These are phyloP conservation scores for Strigamia maritima DNA, from an alignment of 2,888 invertebrate species.

Conservation along the genomic window DNA sequence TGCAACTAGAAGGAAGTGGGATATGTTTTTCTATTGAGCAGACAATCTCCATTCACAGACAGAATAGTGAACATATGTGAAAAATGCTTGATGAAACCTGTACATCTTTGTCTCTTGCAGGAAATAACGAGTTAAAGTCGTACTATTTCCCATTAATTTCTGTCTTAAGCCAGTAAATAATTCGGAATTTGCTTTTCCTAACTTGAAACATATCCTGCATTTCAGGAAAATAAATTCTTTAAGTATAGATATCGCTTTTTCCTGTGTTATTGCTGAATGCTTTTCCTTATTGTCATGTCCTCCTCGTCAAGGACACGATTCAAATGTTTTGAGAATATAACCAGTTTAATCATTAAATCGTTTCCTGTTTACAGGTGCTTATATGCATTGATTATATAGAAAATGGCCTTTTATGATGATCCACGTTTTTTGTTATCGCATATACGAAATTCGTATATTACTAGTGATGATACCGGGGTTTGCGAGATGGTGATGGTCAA, in stretches of 20 bases:
- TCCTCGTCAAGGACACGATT: neutral
- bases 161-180: neutral
- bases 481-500: conserved; percentile 88
- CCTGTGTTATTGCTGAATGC: neutral
- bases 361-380: conserved; percentile 1
- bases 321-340: neutral
- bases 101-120: conserved; percentile 1
- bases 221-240: neutral
- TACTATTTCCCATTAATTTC: neutral
- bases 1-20: conserved; percentile 12
- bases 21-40: conserved; percentile 5
- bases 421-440: conserved; percentile 88
- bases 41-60: neutral
- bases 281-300: neutral
- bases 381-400: neutral
- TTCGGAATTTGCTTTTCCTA: neutral
- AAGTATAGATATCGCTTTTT: neutral
- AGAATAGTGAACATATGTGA: neutral
- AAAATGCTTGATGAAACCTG: conserved; percentile 6
- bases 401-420: conserved; percentile 92
- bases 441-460: conserved; percentile 89
- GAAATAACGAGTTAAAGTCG: neutral
- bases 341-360: neutral
- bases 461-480: conserved; percentile 90
- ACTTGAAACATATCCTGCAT: neutral